These are phyloP conservation scores for Pharmacophagus antenor DNA, from an alignment of 2,888 invertebrate species.

Conservation along the genomic window DNA sequence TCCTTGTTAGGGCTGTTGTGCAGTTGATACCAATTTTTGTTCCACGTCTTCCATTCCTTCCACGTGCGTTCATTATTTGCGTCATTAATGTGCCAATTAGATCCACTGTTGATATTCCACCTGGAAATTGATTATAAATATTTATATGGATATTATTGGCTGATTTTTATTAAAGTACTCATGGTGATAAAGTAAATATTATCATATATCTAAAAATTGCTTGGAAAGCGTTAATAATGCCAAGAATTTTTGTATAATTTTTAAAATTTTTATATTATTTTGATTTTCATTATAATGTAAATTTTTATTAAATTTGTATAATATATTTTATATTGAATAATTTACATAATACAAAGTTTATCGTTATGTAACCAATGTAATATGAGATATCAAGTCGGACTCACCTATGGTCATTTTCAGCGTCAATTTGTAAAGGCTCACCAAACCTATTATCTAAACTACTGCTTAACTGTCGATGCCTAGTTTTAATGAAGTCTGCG, in stretches of 20 bases:
- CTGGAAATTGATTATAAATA: constrained; percentile 3
- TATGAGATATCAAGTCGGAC: constrained; percentile 13
- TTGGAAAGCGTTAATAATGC: too few species aligned
- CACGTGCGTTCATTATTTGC: constrained; percentile 43
- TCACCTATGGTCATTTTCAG: constrained; percentile 35
- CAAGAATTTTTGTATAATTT: too few species aligned
- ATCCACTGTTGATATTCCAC: constrained; percentile 34
- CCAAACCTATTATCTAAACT: constrained; percentile 47
- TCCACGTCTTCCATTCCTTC: constrained; percentile 57
- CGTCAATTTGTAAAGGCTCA: constrained; percentile 32
- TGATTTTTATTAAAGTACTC: neutral
- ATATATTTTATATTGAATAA: neutral
- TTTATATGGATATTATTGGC: neutral
- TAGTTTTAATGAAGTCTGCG: constrained; percentile 72
- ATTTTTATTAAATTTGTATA: neutral
- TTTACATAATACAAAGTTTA: neutral
- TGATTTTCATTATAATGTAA: neutral
- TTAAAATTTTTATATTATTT: neutral
- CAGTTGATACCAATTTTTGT: constrained; percentile 38
- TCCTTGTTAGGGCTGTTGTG: constrained; percentile 26
- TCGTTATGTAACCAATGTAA: neutral
- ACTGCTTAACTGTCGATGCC: constrained; percentile 58
- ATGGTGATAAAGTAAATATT: neutral
- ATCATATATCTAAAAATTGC: too few species aligned
- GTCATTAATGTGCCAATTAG: constrained; percentile 43